These are phyloP conservation scores for Heterodera carotae DNA, from an alignment of 1,140 invertebrate species.

Conservation along the genomic window DNA sequence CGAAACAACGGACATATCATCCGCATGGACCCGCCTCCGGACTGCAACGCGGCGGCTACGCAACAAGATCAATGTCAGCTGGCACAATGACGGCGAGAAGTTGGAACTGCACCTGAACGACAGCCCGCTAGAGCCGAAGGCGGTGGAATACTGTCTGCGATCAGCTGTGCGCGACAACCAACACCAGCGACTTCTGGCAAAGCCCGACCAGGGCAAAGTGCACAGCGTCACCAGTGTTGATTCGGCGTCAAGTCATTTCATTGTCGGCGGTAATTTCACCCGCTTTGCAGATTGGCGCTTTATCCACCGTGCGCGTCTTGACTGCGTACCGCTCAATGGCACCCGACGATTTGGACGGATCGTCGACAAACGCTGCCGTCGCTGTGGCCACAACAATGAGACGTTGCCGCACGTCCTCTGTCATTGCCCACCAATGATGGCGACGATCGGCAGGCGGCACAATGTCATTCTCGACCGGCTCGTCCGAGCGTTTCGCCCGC, in stretches of 20 bases:
- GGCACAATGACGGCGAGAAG: not conserved
- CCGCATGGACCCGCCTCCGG: not conserved
- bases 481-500: not conserved
- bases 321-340: slow-evolving; percentile 12
- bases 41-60: not conserved
- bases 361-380: not conserved
- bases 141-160: slow-evolving; percentile 1
- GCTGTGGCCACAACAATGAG: not conserved
- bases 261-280: slow-evolving; percentile 11
- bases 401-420: not conserved
- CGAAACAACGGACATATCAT: not conserved
- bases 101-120: slow-evolving; percentile 1
- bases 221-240: not conserved
- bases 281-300: not conserved
- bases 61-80: not conserved
- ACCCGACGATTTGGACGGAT: not conserved
- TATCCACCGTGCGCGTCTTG: slow-evolving; percentile 10
- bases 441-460: not conserved
- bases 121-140: not conserved
- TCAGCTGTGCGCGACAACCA: slow-evolving; percentile 3
- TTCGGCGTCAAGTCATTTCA: not conserved
- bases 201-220: slow-evolving; percentile 33
- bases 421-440: not conserved
- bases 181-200: not conserved
- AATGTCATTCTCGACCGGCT: not conserved